phyloP scores from a whole-genome alignment of 2,888 invertebrate genomes.

The Tipula lateralis region DNA sequence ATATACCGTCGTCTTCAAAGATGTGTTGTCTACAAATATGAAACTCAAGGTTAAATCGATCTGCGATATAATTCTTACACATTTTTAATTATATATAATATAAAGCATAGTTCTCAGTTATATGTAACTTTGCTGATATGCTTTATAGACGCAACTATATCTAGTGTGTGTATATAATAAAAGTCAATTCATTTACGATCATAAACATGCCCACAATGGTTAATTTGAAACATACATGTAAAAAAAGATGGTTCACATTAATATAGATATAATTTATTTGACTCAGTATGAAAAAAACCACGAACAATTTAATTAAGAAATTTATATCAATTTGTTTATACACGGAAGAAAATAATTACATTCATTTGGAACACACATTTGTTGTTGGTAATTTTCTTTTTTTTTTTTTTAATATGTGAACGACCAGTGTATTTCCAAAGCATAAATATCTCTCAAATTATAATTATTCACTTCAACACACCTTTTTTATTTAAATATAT shows the following conservation, averaged over 20 bases:
- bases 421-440: neutral
- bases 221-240: neutral
- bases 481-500: neutral
- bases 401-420: neutral
- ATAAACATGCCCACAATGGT: neutral
- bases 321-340: neutral
- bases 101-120: too few species aligned
- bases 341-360: conserved; percentile 4
- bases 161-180: too few species aligned
- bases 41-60: too few species aligned
- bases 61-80: too few species aligned
- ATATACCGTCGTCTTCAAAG: too few species aligned
- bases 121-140: too few species aligned
- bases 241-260: neutral
- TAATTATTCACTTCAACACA: neutral
- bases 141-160: too few species aligned
- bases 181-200: neutral
- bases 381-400: neutral
- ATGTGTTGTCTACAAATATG: too few species aligned
- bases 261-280: neutral
- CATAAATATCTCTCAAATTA: conserved; percentile 11
- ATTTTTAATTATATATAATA: too few species aligned
- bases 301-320: neutral
- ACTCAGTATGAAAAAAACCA: neutral
- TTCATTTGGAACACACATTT: neutral